Base-by-base conservation (phyloP, 2,797 vertebrate species). In the Neosalanx taihuensis region DNA sequence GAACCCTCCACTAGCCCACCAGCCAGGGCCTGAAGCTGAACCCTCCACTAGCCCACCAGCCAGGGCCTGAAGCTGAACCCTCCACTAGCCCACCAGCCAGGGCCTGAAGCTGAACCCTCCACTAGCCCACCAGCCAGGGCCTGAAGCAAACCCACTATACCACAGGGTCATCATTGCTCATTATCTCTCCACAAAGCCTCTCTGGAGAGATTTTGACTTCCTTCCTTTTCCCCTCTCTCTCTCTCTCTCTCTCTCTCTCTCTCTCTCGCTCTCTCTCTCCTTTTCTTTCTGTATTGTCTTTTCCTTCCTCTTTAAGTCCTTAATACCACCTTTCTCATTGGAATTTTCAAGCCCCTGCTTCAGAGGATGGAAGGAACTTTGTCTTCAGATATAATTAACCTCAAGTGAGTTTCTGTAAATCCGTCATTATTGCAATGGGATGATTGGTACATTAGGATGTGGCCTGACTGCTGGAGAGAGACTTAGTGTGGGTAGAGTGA, bases 201-300 rank as follows among this genome's bases (percentile, higher is more conserved):
- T 56, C 51, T 17, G 1, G 41, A 1, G 15, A 6, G 17, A 5
- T 56, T n/a, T 56, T n/a, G 15, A 17, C 51, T 56, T 56, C 51
- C 17, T 56, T n/a, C 51, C 51, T 56, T 6, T 12, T 12, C 12
- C 12, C 41, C 58, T 29, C 20, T 30, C 20, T 51, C 60, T 20
- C 5, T 30, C 3, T 6, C 37, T 10, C 20, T 12, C 35, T 35
- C 23, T 64, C 26, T 87, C 73, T 81, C 86, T 81, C 82, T 81
- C 84, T 58, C 78, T 13, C 17, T 26, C 58, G 56, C 57, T 12
- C 30, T 63, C 26, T 58, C 58, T 26, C 60, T 53, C 41, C 46
- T 41, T 60, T 17, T 33, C 29, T 18, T 59, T 5, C 56, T 30
- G 7, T 18, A 10, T 30, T 26, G 10, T 41, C 9, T 7, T 46